Conservation (phyloP, 2,888 invertebrate genomes). For the Malacosoma neustria region DNA sequence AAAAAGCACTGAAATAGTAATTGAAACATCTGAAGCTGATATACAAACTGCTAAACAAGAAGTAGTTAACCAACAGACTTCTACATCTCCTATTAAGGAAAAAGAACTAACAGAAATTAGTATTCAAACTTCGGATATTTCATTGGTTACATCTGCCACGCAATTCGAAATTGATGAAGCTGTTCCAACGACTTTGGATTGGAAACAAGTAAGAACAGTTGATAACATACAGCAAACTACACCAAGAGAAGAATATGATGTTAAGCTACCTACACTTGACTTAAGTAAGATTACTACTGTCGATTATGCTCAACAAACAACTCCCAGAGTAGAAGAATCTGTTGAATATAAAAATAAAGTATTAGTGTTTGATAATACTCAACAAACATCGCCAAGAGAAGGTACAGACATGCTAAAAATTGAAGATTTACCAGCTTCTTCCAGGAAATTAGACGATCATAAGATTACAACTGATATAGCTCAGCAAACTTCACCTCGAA, state of each 20-base stretch:
- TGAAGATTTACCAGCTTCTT: constrained; percentile 2
- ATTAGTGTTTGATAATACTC: constrained; percentile 29
- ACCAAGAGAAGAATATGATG: constrained; percentile 22
- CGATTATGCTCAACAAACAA: constrained; percentile 40
- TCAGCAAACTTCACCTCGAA: constrained; percentile 70
- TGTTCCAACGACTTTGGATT: constrained; percentile 13
- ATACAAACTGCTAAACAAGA: constrained; percentile 50
- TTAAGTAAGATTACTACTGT: constrained; percentile 20
- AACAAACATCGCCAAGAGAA: constrained; percentile 76
- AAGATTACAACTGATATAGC: constrained; percentile 32
- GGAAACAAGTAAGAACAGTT: constrained; percentile 22
- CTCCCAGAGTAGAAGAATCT: constrained; percentile 20
- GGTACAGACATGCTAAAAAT: constrained; percentile 12
- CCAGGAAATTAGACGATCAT: constrained; percentile 20
- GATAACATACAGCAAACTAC: constrained; percentile 38
- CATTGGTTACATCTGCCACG: constrained; percentile 44
- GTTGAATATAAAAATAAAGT: constrained; percentile 14
- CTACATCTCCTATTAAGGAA: constrained; percentile 44
- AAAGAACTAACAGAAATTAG: constrained; percentile 42
- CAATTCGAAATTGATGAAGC: constrained; percentile 48
- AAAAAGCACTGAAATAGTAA: constrained; percentile 48
- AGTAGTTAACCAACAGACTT: constrained; percentile 48
- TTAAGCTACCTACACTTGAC: constrained; percentile 17
- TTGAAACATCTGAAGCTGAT: constrained; percentile 52
- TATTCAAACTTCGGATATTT: constrained; percentile 53